phyloP scores from a whole-genome alignment of 1,140 invertebrate species.

The Drosophila rhopaloa region DNA sequence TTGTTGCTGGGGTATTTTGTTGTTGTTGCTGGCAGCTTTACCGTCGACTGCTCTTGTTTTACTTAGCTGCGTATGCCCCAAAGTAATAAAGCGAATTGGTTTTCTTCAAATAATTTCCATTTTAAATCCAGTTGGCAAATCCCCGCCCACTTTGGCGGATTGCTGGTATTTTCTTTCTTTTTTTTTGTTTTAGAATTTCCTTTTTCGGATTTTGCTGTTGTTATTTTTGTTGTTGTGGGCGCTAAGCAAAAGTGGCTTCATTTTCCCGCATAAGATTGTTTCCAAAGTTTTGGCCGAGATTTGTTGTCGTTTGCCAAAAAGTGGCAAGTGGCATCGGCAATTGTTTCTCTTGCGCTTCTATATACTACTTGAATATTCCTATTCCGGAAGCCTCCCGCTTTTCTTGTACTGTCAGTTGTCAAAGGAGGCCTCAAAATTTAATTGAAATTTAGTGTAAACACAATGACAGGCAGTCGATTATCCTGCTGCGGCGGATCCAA shows the following conservation, averaged over 20 bases:
- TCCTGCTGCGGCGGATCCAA: constrained; percentile 43
- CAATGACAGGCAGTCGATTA: constrained; percentile 79
- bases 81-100: constrained; percentile 83
- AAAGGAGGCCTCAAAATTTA: constrained; percentile 74
- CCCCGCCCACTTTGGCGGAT: constrained; percentile 44
- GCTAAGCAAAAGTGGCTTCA: constrained; percentile 73
- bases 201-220: constrained; percentile 29
- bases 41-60: constrained; percentile 72
- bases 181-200: constrained; percentile 19
- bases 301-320: constrained; percentile 57
- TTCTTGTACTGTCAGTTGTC: constrained; percentile 63
- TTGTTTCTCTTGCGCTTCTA: constrained; percentile 49
- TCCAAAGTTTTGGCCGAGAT: constrained; percentile 73
- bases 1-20: constrained; percentile 24
- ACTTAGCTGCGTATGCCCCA: constrained; percentile 79
- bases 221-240: constrained; percentile 34
- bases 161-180: constrained; percentile 26
- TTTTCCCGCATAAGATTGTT: constrained; percentile 74
- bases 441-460: constrained; percentile 83
- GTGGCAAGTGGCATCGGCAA: constrained; percentile 70
- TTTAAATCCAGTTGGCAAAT: constrained; percentile 82
- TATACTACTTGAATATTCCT: constrained; percentile 17
- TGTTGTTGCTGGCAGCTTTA: constrained; percentile 27
- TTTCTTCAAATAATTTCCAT: constrained; percentile 81
- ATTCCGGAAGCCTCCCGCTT: not conserved